A percentile compares a stretch with the other conserved stretches of the same genome.
Evolutionary conservation across 2,113 vertebrate genomes (phyloP).

Genomic region (Clinocottus analis): DNA sequence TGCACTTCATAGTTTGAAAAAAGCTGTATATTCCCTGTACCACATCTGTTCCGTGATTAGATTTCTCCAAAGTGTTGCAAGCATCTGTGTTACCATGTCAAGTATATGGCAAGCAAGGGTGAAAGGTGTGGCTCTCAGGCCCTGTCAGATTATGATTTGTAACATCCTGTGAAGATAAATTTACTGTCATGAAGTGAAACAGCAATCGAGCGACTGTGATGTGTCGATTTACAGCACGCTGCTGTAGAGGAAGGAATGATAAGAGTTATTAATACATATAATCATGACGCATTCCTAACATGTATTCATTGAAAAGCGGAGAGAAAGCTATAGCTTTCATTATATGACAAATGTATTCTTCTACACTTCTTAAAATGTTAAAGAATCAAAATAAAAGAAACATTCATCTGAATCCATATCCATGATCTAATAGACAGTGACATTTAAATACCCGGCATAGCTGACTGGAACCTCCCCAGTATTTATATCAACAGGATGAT

Average conservation of each 20-base stretch:
- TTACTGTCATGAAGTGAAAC: slow-evolving; percentile 19
- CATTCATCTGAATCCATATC: neutral
- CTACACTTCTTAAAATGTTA: neutral
- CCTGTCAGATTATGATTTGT: slow-evolving; percentile 51
- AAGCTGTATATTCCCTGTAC: neutral
- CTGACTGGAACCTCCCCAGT: slow-evolving; percentile 48
- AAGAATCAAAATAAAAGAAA: slow-evolving; percentile 9
- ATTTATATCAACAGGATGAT: slow-evolving; percentile 76
- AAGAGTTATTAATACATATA: slow-evolving; percentile 60
- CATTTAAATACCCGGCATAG: slow-evolving; percentile 50
- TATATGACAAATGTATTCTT: slow-evolving; percentile 22
- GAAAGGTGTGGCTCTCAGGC: slow-evolving; percentile 1
- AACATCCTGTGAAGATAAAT: slow-evolving; percentile 50
- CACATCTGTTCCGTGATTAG: slow-evolving; percentile 6
- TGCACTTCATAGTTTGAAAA: neutral
- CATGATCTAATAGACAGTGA: slow-evolving; percentile 21
- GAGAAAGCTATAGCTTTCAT: slow-evolving; percentile 24
- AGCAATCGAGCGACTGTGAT: slow-evolving; percentile 21
- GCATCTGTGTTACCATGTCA: slow-evolving; percentile 1
- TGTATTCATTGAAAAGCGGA: slow-evolving; percentile 33
- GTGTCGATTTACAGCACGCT: slow-evolving; percentile 54
- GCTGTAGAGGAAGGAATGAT: slow-evolving; percentile 28
- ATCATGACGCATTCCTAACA: slow-evolving; percentile 40
- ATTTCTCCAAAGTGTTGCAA: slow-evolving; percentile 27
- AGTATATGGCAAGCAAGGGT: slow-evolving; percentile 27